Evolutionary conservation across 2,797 vertebrate genomes (phyloP).

Genomic region (Vultur gryphus): DNA sequence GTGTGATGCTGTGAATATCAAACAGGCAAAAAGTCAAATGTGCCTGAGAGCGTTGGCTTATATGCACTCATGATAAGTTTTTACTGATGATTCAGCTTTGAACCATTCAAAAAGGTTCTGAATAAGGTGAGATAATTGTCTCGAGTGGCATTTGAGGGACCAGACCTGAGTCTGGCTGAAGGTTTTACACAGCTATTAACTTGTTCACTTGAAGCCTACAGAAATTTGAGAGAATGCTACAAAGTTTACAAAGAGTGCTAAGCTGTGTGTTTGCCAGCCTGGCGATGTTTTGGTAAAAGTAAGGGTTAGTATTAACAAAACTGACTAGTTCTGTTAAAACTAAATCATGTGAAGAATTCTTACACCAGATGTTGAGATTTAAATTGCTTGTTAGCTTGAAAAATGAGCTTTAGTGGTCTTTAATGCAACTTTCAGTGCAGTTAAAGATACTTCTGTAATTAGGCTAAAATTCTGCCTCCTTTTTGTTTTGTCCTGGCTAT

Average conservation of each 20-base stretch:
- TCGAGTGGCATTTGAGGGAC: background rate
- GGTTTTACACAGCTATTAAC: background rate
- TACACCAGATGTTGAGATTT: background rate
- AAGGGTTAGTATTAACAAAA: background rate
- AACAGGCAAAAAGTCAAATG: background rate
- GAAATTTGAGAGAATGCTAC: background rate
- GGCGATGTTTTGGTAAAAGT: background rate
- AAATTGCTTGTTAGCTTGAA: background rate
- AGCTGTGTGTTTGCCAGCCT: background rate
- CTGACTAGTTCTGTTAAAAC: background rate
- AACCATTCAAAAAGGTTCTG: background rate
- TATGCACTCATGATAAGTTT: background rate
- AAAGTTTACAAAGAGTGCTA: background rate
- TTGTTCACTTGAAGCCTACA: background rate
- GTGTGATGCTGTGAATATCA: background rate
- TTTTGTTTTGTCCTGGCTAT: background rate
- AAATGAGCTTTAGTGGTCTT: background rate
- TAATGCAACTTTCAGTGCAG: background rate
- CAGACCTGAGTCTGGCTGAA: background rate
- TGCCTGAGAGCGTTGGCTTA: background rate
- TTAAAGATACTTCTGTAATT: background rate
- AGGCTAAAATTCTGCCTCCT: background rate
- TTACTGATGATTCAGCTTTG: background rate
- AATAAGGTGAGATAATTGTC: background rate
- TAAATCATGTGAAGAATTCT: background rate